Evolutionary conservation across 2,113 vertebrate genomes (phyloP).

Genomic region (Eidolon helvum): DNA sequence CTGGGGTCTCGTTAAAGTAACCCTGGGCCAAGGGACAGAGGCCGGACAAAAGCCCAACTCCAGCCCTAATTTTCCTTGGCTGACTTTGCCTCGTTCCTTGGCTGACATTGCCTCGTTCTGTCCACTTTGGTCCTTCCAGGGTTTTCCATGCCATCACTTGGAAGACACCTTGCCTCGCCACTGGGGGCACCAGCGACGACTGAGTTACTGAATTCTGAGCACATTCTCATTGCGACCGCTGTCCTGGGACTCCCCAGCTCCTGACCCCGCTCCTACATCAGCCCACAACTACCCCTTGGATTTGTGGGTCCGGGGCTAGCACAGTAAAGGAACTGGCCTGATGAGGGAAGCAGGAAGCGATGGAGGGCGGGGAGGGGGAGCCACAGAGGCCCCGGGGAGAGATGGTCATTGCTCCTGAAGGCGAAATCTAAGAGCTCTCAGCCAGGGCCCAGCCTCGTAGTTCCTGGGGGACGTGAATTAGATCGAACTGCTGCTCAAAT

Average conservation of each 20-base stretch:
- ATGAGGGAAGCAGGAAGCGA: not conserved
- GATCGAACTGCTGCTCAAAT: not conserved
- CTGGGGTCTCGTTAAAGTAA: not conserved
- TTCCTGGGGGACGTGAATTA: conserved; percentile 14
- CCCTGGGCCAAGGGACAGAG: not conserved
- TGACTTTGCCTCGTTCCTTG: no score
- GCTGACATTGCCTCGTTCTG: not conserved
- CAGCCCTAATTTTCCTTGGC: not conserved
- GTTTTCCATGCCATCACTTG: not conserved
- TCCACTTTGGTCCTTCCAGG: not conserved
- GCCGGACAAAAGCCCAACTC: not conserved
- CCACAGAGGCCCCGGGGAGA: not conserved
- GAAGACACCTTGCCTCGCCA: not conserved
- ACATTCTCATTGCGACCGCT: not conserved
- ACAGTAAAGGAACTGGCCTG: not conserved
- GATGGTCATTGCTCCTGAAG: not conserved
- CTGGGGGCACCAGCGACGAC: not conserved
- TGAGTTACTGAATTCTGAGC: not conserved
- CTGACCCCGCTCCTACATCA: not conserved
- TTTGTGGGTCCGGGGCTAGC: not conserved
- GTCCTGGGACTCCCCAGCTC: not conserved
- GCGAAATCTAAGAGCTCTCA: not conserved
- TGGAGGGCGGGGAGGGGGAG: no score
- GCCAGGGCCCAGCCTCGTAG: not conserved
- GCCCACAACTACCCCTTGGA: not conserved